Conservation (phyloP, 2,888 invertebrate genomes). For the Agrochola lychnidis region DNA sequence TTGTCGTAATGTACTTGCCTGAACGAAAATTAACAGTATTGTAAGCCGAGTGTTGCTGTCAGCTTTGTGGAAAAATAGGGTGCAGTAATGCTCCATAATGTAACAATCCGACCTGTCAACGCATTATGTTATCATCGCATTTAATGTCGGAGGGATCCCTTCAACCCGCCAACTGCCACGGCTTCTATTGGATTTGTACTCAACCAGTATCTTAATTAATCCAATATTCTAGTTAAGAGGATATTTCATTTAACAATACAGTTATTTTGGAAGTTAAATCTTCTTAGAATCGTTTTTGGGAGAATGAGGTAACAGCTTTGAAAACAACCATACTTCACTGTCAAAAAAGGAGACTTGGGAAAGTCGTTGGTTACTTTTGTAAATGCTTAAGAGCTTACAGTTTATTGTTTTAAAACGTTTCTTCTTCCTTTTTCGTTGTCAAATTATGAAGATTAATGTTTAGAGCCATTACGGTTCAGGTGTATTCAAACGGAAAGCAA, state of each 20-base stretch:
- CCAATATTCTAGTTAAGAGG: conserved; percentile 39
- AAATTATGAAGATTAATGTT: conserved; percentile 56
- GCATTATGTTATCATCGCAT: conserved; percentile 66
- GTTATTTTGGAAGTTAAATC: conserved; percentile 2
- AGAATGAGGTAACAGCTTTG: conserved; percentile 17
- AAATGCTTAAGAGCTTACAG: conserved; percentile 31
- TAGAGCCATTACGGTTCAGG: conserved; percentile 48
- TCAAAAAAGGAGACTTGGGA: conserved; percentile 43
- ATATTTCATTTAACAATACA: conserved; percentile 23
- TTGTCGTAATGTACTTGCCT: conserved; percentile 3
- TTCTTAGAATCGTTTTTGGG: conserved; percentile 16
- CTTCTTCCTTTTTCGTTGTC: conserved; percentile 21
- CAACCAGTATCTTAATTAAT: conserved; percentile 55
- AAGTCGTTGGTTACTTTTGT: conserved; percentile 47
- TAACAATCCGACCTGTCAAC: conserved; percentile 79
- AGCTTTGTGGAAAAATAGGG: conserved; percentile 32
- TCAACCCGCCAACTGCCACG: conserved; percentile 52
- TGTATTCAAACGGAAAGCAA: conserved; percentile 65
- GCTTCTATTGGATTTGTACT: conserved; percentile 54
- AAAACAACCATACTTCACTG: conserved; percentile 50
- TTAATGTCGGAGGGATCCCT: conserved; percentile 71
- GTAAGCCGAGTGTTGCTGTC: conserved; percentile 5
- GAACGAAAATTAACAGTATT: background rate
- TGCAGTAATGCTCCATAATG: conserved; percentile 63
- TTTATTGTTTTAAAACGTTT: conserved; percentile 47